Evolutionary conservation across 2,113 vertebrate species (phyloP), one percentile per base, ranked within the genome.

Genomic region (Notiomystis cincta): DNA sequence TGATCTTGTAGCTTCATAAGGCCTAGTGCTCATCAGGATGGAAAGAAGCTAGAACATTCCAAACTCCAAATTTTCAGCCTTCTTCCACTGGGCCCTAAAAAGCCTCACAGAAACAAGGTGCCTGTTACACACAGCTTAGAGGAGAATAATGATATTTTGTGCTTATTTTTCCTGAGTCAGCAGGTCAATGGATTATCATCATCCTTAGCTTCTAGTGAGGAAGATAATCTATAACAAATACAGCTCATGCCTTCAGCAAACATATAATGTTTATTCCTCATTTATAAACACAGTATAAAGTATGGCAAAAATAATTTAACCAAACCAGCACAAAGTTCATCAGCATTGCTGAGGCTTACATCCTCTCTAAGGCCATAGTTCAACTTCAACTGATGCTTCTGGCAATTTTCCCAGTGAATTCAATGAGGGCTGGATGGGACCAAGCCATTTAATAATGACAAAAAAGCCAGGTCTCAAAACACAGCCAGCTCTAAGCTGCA

Each of bases 291-390:
- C 30, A 67, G 53, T 38, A 90, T 54, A 27, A 90, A 89, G 47
- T 38, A 84, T 54, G 77, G 96, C 45, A 87, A 93, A 93, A 92
- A 87, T 71, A 93, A 94, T 87, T 92, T 82, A 82, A 87, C 82
- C 69, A 83, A 94, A 94, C 53, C 65, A 93, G 57, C 48, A 87
- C 37, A 65, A 93, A 92, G 94, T 90, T 96, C 72, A 92, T 90
- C 88, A 83, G 71, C 76, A 71, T 9, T 67, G 76, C 76, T 90
- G 72, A 75, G 64, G 60, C 73, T 93, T 93, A 94, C 48, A 47
- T 90, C 82, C 79, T 83, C 84, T 95, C 67, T 67, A 81, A 71
- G 66, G 57, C 50, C 58, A 80, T 4, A 79, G 82, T 76, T 90
- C 95, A 89, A 47, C 65, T 82, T 53, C 78, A 86, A 0, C 78